These are phyloP conservation scores for Sciurus carolinensis DNA, from an alignment of 2,797 vertebrate genomes.

Conservation along the genomic window DNA sequence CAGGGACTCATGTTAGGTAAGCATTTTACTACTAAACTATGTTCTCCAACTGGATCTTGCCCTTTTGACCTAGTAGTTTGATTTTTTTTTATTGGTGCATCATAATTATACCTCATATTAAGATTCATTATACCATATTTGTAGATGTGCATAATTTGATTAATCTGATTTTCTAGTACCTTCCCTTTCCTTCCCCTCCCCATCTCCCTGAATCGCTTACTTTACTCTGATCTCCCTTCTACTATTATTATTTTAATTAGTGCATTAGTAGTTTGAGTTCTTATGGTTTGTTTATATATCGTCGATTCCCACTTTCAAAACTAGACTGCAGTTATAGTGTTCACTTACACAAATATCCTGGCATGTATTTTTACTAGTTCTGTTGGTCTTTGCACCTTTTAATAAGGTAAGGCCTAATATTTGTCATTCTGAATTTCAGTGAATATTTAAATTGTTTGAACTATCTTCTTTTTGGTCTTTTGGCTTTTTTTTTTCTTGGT, in stretches of 20 bases:
- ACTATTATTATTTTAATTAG: no score
- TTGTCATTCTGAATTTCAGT: constrained; percentile 74
- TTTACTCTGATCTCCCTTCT: no score
- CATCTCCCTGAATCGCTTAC: no score
- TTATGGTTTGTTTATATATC: constrained; percentile 44
- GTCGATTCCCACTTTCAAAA: constrained; percentile 67
- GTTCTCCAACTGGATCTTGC: neutral
- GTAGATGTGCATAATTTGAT: no score
- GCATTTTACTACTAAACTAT: neutral
- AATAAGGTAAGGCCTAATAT: constrained; percentile 62
- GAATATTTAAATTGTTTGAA: constrained; percentile 60
- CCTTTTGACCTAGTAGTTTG: constrained; percentile 50
- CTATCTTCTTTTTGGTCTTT: constrained; percentile 51
- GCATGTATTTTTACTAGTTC: constrained; percentile 54
- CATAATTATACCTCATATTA: no score
- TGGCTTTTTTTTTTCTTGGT: neutral
- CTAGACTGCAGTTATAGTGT: constrained; percentile 55
- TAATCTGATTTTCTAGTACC: no score
- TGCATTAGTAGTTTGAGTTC: constrained; percentile 18
- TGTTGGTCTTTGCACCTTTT: constrained; percentile 68
- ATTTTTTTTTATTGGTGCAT: neutral
- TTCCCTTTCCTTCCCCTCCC: no score
- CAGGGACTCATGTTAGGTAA: neutral
- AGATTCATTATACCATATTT: no score
- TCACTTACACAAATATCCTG: constrained; percentile 58